Conservation (phyloP, 2,888 invertebrate species). For the Neoitamus cyanurus region DNA sequence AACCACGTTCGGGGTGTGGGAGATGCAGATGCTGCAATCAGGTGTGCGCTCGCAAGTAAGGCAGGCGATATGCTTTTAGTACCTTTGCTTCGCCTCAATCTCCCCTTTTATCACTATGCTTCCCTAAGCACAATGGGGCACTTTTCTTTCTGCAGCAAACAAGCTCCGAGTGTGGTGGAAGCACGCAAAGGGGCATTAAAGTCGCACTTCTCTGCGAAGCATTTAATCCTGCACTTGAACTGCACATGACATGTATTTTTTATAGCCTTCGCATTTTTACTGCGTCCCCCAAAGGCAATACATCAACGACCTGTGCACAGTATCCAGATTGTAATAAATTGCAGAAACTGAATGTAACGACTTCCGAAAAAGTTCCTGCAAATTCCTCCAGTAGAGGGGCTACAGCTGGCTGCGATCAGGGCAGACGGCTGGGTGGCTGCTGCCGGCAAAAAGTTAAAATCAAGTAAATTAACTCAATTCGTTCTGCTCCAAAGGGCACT, state of each 20-base stretch:
- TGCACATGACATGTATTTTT: conserved; percentile 38
- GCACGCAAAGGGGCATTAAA: background rate
- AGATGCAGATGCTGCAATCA: background rate
- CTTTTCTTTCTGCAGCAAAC: background rate
- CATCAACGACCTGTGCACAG: conserved; percentile 29
- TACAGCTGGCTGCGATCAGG: background rate
- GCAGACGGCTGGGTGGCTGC: background rate
- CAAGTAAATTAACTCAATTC: conserved; percentile 53
- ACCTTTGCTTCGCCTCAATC: background rate
- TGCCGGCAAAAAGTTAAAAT: conserved; percentile 35
- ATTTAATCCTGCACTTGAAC: conserved; percentile 7
- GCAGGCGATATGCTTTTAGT: background rate
- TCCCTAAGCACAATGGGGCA: background rate
- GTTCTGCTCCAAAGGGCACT: conserved; percentile 52
- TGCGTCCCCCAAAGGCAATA: background rate
- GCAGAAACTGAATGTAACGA: conserved; percentile 35
- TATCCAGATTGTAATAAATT: conserved; percentile 37
- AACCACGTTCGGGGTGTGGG: background rate
- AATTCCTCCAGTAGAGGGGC: background rate
- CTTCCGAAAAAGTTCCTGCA: conserved; percentile 30
- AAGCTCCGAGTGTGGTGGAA: background rate
- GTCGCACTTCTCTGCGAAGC: background rate
- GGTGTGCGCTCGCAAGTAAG: background rate
- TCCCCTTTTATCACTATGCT: background rate
- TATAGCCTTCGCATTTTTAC: conserved; percentile 16